A percentile compares a stretch with the other conserved stretches of the same genome.
These are phyloP conservation scores for Aplochiton taeniatus DNA, from an alignment of 2,797 vertebrate genomes.

Conservation along the genomic window DNA sequence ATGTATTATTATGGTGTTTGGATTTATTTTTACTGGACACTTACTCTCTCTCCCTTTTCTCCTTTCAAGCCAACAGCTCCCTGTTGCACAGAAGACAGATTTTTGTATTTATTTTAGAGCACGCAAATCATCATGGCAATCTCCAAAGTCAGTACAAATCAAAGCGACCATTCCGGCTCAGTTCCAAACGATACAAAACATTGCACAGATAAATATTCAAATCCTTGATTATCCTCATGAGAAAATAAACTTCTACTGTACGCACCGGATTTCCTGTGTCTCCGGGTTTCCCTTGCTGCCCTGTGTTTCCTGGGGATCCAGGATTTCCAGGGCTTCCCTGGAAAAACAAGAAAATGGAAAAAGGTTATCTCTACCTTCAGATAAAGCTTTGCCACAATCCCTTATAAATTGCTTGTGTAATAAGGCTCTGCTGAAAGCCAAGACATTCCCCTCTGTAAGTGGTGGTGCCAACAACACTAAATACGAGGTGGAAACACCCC, in stretches of 20 bases:
- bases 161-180: background rate
- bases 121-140: background rate
- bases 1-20: too few relatives aligned
- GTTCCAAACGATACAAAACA: background rate
- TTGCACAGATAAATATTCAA: background rate
- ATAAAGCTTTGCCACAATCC: conserved; percentile 30
- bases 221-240: background rate
- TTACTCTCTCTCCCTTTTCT: conserved; percentile 96
- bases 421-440: conserved; percentile 25
- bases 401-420: conserved; percentile 48
- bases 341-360: conserved; percentile 20
- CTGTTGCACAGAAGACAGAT: conserved; percentile 70
- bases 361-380: conserved; percentile 32
- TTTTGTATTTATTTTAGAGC: background rate
- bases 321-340: conserved; percentile 92
- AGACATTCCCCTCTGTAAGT: conserved; percentile 51
- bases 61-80: conserved; percentile 89
- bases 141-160: conserved; percentile 9
- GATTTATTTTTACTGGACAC: conserved; percentile 35
- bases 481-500: conserved; percentile 48
- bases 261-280: conserved; percentile 88
- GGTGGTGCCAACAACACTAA: conserved; percentile 51
- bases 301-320: conserved; percentile 89
- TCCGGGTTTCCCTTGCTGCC: conserved; percentile 91
- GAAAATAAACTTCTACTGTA: conserved; percentile 21